Evolutionary conservation across 37 sponge, comb jelly and placozoan genomes (phyloP), one percentile per base, ranked within the genome.

Genomic region (Ephydatia muelleri): DNA sequence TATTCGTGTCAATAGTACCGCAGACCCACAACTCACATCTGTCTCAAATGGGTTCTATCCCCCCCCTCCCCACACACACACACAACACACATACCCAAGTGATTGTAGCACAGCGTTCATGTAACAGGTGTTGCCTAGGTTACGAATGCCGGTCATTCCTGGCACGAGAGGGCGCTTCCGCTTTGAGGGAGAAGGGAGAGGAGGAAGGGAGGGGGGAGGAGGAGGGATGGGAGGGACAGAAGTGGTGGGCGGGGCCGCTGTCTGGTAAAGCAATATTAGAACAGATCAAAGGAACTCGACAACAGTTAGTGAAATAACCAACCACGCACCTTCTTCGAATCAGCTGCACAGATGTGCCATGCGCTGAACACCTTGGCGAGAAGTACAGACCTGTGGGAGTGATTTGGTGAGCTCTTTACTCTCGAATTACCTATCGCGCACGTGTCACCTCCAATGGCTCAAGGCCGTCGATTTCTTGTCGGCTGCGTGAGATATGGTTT

Each of bases 81-180:
- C n/a, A n/a, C n/a, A n/a, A n/a, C n/a, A 26, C 1, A 74, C 82
- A 28, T 75, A 94, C 94, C 92, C 87, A 22, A 94, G 83, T 38
- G 94, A 83, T 31, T 94, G 94, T 13, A 94, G 76, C 1, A 87
- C 85, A 14, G 94, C 84, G 70, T 94, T 94, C 91, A 94, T 91
- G 84, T 94, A 94, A 68, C 94, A 94, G 2, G 94, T 94, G 80
- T 94, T 94, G 32, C 94, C 94, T 39, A 94, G 94, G 80, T 94
- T 94, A 76, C 91, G 81, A 14, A 94, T 67, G 0, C 94, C 94
- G 33, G 90, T 93, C 86, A 93, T 89, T 11, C 93, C 93, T 25
- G 90, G 87, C 0, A 81, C 83, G 14, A 93, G 67, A 2, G 70
- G 73, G 21, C 57, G 65, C 29, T 49, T 71, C 49, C 80, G 79